Conservation (phyloP, 2,888 invertebrate genomes). For the Machimus atricapillus region DNA sequence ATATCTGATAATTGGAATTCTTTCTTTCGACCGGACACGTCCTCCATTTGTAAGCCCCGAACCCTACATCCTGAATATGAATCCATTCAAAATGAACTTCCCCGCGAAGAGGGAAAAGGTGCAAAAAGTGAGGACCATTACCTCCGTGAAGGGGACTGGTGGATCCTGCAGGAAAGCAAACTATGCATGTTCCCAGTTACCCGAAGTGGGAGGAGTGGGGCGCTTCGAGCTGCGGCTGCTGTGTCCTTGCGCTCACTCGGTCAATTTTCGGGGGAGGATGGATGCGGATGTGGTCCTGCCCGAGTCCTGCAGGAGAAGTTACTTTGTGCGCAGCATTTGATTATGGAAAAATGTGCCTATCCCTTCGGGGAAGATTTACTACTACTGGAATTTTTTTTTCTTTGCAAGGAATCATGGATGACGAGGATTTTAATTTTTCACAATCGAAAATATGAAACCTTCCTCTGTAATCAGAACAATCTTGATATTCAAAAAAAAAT, state of each 20-base stretch:
- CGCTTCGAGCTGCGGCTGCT: background rate
- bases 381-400: background rate
- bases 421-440: too few species aligned
- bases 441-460: too few species aligned
- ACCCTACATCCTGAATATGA: background rate
- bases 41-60: background rate
- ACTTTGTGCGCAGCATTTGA: constrained; percentile 34
- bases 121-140: background rate
- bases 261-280: background rate
- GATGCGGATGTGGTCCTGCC: background rate
- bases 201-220: background rate
- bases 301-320: background rate
- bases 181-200: background rate
- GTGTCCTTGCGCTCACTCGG: constrained; percentile 7
- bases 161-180: background rate
- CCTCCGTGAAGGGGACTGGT: background rate
- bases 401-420: background rate
- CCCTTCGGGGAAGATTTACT: background rate
- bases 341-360: background rate
- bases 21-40: background rate
- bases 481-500: too few species aligned
- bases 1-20: constrained; percentile 42
- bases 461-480: too few species aligned
- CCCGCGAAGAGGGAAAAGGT: background rate
- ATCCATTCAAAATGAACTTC: background rate